Percentiles rank a stretch among this genome's conserved stretches.
Conservation (phyloP, 2,888 invertebrate species). For the Platerodrilus igneus region DNA sequence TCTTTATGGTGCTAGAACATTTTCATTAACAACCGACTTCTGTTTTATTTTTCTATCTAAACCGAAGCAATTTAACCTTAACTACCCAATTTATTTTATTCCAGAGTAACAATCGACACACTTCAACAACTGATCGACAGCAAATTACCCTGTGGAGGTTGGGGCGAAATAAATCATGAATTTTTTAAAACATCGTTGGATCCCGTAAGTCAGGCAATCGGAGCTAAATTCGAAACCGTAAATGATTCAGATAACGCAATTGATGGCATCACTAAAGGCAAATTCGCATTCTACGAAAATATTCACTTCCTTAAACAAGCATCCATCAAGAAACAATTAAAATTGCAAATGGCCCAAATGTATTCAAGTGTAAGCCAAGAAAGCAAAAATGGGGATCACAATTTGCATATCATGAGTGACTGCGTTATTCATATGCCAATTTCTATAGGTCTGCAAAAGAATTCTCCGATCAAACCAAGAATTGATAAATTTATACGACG, state of each 20-base stretch:
- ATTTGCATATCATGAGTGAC: conserved; percentile 76
- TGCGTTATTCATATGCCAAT: conserved; percentile 78
- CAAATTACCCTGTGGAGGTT: conserved; percentile 64
- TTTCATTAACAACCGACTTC: too few relatives aligned
- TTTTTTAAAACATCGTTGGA: conserved; percentile 70
- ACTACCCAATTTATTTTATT: conserved; percentile 26
- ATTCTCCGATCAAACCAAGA: conserved; percentile 69
- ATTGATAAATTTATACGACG: conserved; percentile 63
- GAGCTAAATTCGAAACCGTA: conserved; percentile 60
- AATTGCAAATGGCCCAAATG: conserved; percentile 33
- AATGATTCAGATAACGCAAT: conserved; percentile 61
- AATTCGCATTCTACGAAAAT: conserved; percentile 78
- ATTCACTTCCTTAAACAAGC: conserved; percentile 64
- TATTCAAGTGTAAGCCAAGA: conserved; percentile 21
- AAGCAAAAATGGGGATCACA: conserved; percentile 32
- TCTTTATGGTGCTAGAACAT: too few relatives aligned
- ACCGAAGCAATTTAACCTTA: not conserved
- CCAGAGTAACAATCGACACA: conserved; percentile 74
- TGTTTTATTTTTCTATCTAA: too few relatives aligned
- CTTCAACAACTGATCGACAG: conserved; percentile 64
- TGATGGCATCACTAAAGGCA: conserved; percentile 62
- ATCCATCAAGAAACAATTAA: conserved; percentile 55
- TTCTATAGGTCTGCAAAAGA: conserved; percentile 75
- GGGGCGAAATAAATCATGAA: conserved; percentile 65
- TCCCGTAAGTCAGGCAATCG: conserved; percentile 61